A percentile compares a stretch with the other conserved stretches of the same genome.
Conservation (phyloP, 2,113 vertebrate species). For the Datnioides undecimradiatus region DNA sequence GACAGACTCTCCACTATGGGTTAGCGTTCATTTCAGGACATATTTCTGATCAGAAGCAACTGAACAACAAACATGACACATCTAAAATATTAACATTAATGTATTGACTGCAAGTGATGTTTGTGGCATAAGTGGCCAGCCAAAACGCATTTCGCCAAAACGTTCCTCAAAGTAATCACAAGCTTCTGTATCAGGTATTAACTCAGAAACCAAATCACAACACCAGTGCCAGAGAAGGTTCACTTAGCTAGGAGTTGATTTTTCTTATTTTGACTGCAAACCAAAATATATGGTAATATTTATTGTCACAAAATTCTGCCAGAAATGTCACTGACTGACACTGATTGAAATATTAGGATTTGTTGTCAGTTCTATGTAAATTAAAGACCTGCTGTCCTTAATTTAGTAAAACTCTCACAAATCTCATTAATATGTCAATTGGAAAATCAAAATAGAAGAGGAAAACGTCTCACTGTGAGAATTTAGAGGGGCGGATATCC, state of each 20-base stretch:
- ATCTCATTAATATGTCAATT: background rate
- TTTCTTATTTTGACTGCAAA: no score
- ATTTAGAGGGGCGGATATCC: background rate
- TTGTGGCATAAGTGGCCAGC: background rate
- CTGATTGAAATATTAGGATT: background rate
- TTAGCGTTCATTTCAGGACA: background rate
- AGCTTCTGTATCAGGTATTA: background rate
- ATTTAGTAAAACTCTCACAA: background rate
- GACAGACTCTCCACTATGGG: constrained; percentile 4
- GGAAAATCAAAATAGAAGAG: background rate
- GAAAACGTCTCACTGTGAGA: background rate
- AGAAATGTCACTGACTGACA: background rate
- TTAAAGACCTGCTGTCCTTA: background rate
- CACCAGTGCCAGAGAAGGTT: background rate
- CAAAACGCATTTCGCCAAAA: background rate
- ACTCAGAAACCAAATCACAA: background rate
- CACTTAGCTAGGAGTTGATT: background rate
- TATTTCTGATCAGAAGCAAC: constrained; percentile 10
- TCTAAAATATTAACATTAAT: background rate
- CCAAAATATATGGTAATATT: background rate
- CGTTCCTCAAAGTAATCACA: background rate
- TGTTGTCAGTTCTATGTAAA: background rate
- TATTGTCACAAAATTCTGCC: no score
- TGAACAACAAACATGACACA: background rate
- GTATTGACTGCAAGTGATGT: background rate